Percentiles rank a stretch among this genome's conserved stretches.
Conservation (phyloP, 2,888 invertebrate species). For the Koerneria pararmatus region DNA sequence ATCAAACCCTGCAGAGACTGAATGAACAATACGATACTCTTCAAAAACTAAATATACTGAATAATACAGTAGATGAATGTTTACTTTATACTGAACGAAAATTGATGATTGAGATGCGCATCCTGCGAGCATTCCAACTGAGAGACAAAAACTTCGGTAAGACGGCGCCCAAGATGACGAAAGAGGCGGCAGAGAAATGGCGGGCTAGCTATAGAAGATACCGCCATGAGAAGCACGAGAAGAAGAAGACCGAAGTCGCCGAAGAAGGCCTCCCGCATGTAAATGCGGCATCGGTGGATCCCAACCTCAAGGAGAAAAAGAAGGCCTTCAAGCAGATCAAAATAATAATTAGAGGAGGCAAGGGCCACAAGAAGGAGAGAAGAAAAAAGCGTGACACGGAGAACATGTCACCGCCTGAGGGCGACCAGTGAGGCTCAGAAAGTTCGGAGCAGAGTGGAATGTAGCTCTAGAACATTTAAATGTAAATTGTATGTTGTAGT, state of each 20-base stretch:
- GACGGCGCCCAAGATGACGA: conserved; percentile 56
- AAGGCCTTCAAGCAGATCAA: conserved; percentile 47
- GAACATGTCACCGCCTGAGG: neutral
- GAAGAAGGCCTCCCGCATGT: conserved; percentile 34
- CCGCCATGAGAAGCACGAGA: conserved; percentile 53
- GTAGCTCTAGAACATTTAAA: too few relatives aligned
- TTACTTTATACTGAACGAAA: too few relatives aligned
- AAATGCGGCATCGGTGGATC: conserved; percentile 24
- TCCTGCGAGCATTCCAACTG: conserved; percentile 40
- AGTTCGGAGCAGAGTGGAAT: too few relatives aligned
- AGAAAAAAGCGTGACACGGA: neutral
- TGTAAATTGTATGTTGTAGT: too few relatives aligned
- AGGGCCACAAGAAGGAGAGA: conserved; percentile 28
- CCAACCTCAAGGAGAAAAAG: conserved; percentile 37
- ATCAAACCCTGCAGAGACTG: too few relatives aligned
- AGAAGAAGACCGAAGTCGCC: conserved; percentile 31
- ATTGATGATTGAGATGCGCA: conserved; percentile 42
- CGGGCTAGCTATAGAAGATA: conserved; percentile 51
- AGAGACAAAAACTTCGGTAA: conserved; percentile 37
- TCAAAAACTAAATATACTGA: too few relatives aligned
- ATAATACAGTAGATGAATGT: too few relatives aligned
- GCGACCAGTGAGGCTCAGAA: too few relatives aligned
- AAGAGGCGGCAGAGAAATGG: conserved; percentile 57
- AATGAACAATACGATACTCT: too few relatives aligned
- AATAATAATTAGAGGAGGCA: conserved; percentile 34